Percentiles rank a stretch among this genome's conserved stretches.
phyloP scores from a whole-genome alignment of 2,888 invertebrate genomes.

The Drosophila neutralis region DNA sequence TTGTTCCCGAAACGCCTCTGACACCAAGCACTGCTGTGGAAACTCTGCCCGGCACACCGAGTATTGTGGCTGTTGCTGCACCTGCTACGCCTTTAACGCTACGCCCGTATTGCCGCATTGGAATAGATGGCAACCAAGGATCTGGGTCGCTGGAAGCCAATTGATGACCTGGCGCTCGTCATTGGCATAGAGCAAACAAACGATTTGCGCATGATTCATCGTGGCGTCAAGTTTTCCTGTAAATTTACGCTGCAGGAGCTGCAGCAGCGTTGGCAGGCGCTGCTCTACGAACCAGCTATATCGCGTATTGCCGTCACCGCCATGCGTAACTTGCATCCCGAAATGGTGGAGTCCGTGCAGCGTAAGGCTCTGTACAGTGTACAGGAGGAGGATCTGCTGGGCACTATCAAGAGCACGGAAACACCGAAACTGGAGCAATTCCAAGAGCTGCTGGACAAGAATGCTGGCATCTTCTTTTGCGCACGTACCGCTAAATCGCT shows the following conservation, averaged over 20 bases:
- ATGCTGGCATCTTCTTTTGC: slow-evolving; percentile 94
- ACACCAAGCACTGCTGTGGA: slow-evolving; percentile 30
- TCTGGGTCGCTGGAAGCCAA: slow-evolving; percentile 97
- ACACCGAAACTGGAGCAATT: slow-evolving; percentile 91
- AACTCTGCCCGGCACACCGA: slow-evolving; percentile 30
- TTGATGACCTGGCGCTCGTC: slow-evolving; percentile 97
- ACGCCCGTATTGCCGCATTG: slow-evolving; percentile 46
- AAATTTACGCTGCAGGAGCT: slow-evolving; percentile 96
- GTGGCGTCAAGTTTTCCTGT: slow-evolving; percentile 97
- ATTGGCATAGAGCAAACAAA: slow-evolving; percentile 96
- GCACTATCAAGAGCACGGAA: slow-evolving; percentile 90
- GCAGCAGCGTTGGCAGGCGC: slow-evolving; percentile 97
- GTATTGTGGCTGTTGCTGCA: slow-evolving; percentile 23
- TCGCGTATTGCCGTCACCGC: slow-evolving; percentile 96
- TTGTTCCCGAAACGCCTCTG: slow-evolving; percentile 34
- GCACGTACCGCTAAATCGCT: slow-evolving; percentile 94
- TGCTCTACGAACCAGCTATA: slow-evolving; percentile 97
- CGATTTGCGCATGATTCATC: slow-evolving; percentile 92
- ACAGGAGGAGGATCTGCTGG: slow-evolving; percentile 94
- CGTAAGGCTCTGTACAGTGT: slow-evolving; percentile 95
- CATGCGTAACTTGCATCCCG: slow-evolving; percentile 97
- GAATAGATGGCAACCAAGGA: slow-evolving; percentile 90
- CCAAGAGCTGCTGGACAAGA: slow-evolving; percentile 92
- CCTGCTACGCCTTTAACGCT: slow-evolving; percentile 41
- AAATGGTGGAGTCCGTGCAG: slow-evolving; percentile 93